Base-by-base conservation (phyloP, 2,888 invertebrate genomes). In the Marronus borbonicus region DNA sequence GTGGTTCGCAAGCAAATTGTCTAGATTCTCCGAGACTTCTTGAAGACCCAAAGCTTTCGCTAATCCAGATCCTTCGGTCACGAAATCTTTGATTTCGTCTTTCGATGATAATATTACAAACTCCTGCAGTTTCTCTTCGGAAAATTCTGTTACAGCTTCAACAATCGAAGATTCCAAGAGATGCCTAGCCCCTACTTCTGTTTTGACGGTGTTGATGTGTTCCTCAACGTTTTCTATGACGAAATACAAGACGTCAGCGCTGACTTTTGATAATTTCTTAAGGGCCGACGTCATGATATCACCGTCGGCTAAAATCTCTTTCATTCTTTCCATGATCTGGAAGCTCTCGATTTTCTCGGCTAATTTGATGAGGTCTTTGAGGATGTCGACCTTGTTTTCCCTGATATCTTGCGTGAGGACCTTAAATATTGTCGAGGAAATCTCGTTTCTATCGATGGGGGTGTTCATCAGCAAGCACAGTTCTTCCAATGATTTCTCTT, bases 31-130 rank as follows among this genome's bases (percentile, higher is more conserved):
- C 0, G 92, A 93, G 0, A 93, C 92, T 14, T 92, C 92, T 80
- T 91, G 90, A 89, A 94, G 90, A 2, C 94, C 94, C 24, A 95
- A 88, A 64, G 94, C 92, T 87, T 91, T 92, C 0, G 94, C 94
- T 20, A 95, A 89, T 28, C 93, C 93, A 0, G 92, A 89, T 0
- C 94, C 93, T 86, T 94, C 94, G 3, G 91, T 87, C 10, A 94
- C 88, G 80, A 92, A 87, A n/a, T 87, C 87, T 70, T 86, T 84
- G 8, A 88, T 83, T 3, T 82, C 84, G 49, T 82, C 81, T 49
- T 87, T 85, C 49, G 84, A 83, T 50, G 90, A 89, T 62, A 90
- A 89, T 78, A 90, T 88, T 31, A 93, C 84, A 58, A 93, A 85
- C 76, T 90, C 87, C 83, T 92, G 90, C 0, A 94, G 88, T 66